Percentiles rank a stretch among this genome's conserved stretches.
Evolutionary conservation across 2,797 vertebrate species (phyloP).

Genomic region (Dromococcyx pavoninus): DNA sequence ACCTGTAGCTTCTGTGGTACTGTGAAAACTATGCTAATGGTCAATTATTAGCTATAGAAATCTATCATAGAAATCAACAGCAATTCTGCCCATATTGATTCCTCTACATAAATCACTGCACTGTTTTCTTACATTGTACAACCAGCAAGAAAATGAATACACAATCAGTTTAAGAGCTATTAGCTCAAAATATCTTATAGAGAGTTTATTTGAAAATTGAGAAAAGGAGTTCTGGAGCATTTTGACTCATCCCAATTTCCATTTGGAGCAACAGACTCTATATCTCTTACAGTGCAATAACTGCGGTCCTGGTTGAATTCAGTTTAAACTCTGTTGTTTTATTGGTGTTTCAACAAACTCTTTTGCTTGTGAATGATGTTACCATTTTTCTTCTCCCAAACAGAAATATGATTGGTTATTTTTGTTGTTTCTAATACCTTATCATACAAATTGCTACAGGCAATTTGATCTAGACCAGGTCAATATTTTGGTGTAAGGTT

Average conservation of each 20-base stretch:
- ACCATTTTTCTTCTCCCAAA: neutral
- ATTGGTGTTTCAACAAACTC: neutral
- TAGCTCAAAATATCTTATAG: neutral
- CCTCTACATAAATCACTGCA: neutral
- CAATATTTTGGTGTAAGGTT: constrained; percentile 22
- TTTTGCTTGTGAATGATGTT: neutral
- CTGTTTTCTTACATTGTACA: neutral
- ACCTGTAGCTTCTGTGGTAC: neutral
- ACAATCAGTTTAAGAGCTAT: neutral
- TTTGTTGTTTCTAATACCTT: constrained; percentile 6
- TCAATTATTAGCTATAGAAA: neutral
- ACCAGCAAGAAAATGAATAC: neutral
- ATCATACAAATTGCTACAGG: constrained; percentile 38
- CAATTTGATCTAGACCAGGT: neutral
- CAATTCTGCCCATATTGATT: neutral
- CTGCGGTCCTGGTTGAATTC: neutral
- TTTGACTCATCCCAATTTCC: neutral
- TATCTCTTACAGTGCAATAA: neutral
- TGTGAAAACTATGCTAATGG: neutral
- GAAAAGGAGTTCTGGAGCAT: neutral
- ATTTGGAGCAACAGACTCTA: neutral
- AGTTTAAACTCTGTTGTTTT: neutral
- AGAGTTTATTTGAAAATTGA: neutral
- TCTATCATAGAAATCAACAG: neutral
- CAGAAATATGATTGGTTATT: neutral